Percentiles rank a stretch among this genome's conserved stretches.
Evolutionary conservation across 2,888 invertebrate species (phyloP).

Genomic region (Melanophora roralis): DNA sequence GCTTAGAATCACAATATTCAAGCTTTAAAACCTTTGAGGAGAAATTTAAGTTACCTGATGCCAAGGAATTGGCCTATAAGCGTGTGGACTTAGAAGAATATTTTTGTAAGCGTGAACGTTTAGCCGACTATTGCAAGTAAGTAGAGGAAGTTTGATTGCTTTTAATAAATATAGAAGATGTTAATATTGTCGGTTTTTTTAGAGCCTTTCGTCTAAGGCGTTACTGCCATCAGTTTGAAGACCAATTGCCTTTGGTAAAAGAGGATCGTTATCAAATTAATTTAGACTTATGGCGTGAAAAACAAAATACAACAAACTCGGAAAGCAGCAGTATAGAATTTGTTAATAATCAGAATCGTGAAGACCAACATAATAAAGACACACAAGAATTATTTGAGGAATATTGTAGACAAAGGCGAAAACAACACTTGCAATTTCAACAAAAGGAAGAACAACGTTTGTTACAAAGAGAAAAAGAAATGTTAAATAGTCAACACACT

Average conservation of each 20-base stretch:
- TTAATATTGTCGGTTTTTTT: not conserved
- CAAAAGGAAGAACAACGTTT: slow-evolving; percentile 42
- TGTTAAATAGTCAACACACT: not conserved
- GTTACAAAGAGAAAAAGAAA: slow-evolving; percentile 22
- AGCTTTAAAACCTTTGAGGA: slow-evolving; percentile 70
- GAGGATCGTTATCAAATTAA: slow-evolving; percentile 69
- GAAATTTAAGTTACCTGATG: slow-evolving; percentile 72
- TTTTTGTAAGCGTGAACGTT: slow-evolving; percentile 74
- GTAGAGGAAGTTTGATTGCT: slow-evolving; percentile 28
- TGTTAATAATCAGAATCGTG: slow-evolving; percentile 29
- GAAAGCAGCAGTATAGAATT: slow-evolving; percentile 58
- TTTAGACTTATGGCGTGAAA: slow-evolving; percentile 69
- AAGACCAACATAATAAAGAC: slow-evolving; percentile 52
- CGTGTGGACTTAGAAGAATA: slow-evolving; percentile 74
- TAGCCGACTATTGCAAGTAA: slow-evolving; percentile 75
- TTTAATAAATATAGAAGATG: not conserved
- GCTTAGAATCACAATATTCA: slow-evolving; percentile 69
- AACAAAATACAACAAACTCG: slow-evolving; percentile 54
- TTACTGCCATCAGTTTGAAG: slow-evolving; percentile 74
- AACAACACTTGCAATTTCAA: slow-evolving; percentile 44
- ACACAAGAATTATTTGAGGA: slow-evolving; percentile 72
- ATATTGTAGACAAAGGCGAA: slow-evolving; percentile 52
- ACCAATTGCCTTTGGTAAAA: slow-evolving; percentile 71
- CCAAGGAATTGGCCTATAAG: slow-evolving; percentile 70
- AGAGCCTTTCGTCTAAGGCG: slow-evolving; percentile 72